These are phyloP conservation scores for Pampus argenteus DNA, from an alignment of 2,797 vertebrate genomes.

Conservation along the genomic window DNA sequence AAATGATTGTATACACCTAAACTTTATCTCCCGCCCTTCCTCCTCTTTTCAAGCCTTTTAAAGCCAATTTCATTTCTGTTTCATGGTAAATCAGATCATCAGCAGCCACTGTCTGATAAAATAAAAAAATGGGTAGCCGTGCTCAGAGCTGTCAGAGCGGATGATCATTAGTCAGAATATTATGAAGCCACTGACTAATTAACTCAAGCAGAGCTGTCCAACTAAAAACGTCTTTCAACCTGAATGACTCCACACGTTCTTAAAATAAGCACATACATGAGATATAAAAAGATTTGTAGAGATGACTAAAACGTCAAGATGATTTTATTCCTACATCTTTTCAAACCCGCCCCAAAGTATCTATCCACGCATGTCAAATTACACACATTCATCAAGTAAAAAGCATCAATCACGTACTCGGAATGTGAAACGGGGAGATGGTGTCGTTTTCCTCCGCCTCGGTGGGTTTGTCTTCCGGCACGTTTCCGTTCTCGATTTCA, in stretches of 20 bases:
- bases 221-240: conserved; percentile 4
- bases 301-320: not conserved
- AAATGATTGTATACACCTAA: not conserved
- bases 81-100: conserved; percentile 28
- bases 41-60: not conserved
- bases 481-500: conserved; percentile 93
- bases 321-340: not conserved
- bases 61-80: not conserved
- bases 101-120: conserved; percentile 33
- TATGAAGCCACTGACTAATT: conserved; percentile 34
- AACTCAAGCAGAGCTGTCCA: conserved; percentile 6
- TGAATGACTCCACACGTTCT: conserved; percentile 1
- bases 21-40: not conserved
- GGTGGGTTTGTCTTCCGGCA: conserved; percentile 89
- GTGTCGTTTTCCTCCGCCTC: conserved; percentile 85
- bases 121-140: conserved; percentile 16
- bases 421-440: conserved; percentile 91
- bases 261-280: conserved; percentile 16
- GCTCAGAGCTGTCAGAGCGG: conserved; percentile 39
- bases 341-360: not conserved
- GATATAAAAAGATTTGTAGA: conserved; percentile 9
- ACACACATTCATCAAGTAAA: conserved; percentile 34
- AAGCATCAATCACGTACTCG: conserved; percentile 77
- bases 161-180: conserved; percentile 38
- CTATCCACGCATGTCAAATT: conserved; percentile 61